A percentile compares a stretch with the other conserved stretches of the same genome.
Conservation (phyloP, 2,888 invertebrate species). For the Drosophila ustulata region DNA sequence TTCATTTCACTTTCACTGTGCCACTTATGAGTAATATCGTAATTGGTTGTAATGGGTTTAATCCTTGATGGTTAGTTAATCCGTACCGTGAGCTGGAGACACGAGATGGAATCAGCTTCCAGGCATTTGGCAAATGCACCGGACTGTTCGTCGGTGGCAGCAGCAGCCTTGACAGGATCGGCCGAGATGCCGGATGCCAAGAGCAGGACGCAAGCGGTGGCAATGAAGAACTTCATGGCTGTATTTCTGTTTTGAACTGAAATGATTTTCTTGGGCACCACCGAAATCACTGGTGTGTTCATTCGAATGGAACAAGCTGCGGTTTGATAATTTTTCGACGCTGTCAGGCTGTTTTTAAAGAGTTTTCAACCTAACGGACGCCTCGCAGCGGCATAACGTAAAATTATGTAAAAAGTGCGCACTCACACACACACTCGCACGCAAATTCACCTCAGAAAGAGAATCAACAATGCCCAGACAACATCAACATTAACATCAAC, state of each 20-base stretch:
- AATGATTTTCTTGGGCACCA: conserved; percentile 77
- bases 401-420: conserved; percentile 76
- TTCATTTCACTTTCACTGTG: conserved; percentile 67
- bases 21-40: conserved; percentile 15
- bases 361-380: conserved; percentile 81
- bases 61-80: conserved; percentile 67
- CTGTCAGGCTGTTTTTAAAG: conserved; percentile 85
- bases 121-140: conserved; percentile 87
- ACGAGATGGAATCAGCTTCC: conserved; percentile 88
- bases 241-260: conserved; percentile 51
- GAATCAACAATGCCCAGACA: conserved; percentile 34
- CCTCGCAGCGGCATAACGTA: conserved; percentile 71
- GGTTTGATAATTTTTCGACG: conserved; percentile 85
- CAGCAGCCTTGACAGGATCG: conserved; percentile 75
- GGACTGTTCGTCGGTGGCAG: conserved; percentile 64
- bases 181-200: conserved; percentile 82
- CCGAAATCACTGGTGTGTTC: conserved; percentile 85
- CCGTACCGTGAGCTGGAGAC: conserved; percentile 87
- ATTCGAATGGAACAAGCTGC: conserved; percentile 85
- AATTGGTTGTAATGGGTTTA: conserved; percentile 40
- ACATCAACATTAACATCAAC: conserved; percentile 23
- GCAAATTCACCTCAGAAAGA: conserved; percentile 19
- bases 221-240: conserved; percentile 83
- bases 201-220: conserved; percentile 82
- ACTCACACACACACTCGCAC: conserved; percentile 42